These are phyloP conservation scores for Perizoma flavofasciatum DNA, from an alignment of 2,888 invertebrate genomes.

Conservation along the genomic window DNA sequence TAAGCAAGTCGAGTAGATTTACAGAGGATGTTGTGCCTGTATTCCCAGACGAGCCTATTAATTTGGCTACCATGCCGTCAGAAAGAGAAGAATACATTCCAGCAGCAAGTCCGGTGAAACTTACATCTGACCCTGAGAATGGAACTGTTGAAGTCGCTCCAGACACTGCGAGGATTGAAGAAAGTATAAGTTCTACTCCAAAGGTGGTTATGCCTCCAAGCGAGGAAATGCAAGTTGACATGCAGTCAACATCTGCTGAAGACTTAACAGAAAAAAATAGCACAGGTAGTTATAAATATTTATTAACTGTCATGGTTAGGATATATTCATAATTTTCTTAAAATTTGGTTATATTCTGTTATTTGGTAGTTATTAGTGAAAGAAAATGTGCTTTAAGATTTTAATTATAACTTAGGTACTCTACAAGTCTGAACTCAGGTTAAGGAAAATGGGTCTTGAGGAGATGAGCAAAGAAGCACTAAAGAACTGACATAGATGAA, in stretches of 20 bases:
- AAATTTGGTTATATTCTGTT: too few species aligned
- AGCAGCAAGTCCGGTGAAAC: conserved; percentile 48
- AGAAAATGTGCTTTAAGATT: too few species aligned
- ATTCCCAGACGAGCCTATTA: conserved; percentile 73
- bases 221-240: conserved; percentile 78
- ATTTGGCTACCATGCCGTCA: conserved; percentile 69
- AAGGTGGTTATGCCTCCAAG: conserved; percentile 45
- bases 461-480: background rate
- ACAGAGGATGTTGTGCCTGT: conserved; percentile 61
- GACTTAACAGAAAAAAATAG: conserved; percentile 74
- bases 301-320: background rate
- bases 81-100: conserved; percentile 71
- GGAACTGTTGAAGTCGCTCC: conserved; percentile 53
- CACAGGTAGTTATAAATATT: conserved; percentile 21
- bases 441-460: too few species aligned
- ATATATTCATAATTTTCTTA: too few species aligned
- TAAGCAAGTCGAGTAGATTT: conserved; percentile 68
- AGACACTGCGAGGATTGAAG: conserved; percentile 53
- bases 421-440: too few species aligned
- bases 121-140: conserved; percentile 55
- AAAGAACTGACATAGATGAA: too few species aligned
- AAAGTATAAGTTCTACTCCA: conserved; percentile 49
- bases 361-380: too few species aligned
- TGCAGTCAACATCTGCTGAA: conserved; percentile 68
- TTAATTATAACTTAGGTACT: too few species aligned